Evolutionary conservation across 2,797 vertebrate species (phyloP).

Genomic region (Neomorphus geoffroyi): DNA sequence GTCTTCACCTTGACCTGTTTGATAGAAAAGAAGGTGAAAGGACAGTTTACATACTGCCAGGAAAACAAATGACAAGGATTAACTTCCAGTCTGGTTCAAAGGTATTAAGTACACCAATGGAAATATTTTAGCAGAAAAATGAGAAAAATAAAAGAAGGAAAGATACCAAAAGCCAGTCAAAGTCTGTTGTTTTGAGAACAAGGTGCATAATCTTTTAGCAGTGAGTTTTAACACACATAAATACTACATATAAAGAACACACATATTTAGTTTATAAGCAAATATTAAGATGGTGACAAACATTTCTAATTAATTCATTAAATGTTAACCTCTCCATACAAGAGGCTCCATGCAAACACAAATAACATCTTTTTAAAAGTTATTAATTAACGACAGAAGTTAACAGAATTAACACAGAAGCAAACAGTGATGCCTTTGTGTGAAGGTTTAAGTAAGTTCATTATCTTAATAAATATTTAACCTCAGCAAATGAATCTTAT

Average conservation of each 20-base stretch:
- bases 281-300: conserved; percentile 6
- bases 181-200: neutral
- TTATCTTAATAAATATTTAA: conserved; percentile 65
- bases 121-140: neutral
- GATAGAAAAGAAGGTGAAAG: conserved; percentile 28
- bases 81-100: neutral
- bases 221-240: neutral
- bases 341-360: conserved; percentile 22
- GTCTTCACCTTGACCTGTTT: conserved; percentile 90
- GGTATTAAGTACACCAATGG: neutral
- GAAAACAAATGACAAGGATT: neutral
- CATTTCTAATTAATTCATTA: conserved; percentile 1
- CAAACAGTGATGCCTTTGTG: conserved; percentile 56
- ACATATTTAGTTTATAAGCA: neutral
- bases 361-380: neutral
- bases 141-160: neutral
- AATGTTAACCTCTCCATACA: conserved; percentile 50
- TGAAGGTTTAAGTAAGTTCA: conserved; percentile 44
- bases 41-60: neutral
- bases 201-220: neutral
- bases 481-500: conserved; percentile 28
- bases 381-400: conserved; percentile 70
- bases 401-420: neutral
- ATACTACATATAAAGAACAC: neutral
- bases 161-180: neutral